These are phyloP conservation scores for Marmota flaviventris DNA, from an alignment of 2,113 vertebrate genomes.

Conservation along the genomic window DNA sequence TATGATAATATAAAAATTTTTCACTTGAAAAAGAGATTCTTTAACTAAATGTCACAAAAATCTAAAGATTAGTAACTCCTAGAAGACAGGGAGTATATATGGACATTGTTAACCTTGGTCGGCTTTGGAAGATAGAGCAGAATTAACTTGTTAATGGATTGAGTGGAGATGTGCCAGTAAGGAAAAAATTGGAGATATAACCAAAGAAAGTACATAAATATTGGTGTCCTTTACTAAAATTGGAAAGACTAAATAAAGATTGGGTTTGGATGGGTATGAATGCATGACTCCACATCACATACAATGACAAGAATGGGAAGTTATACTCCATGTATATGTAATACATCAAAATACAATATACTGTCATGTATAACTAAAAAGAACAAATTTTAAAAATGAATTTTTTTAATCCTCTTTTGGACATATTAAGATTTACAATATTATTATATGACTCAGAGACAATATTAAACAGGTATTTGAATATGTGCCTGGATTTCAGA, in stretches of 20 bases:
- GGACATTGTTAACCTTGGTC: neutral
- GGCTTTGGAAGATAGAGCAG: neutral
- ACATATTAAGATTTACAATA: conserved; percentile 27
- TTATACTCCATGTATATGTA: too few relatives aligned
- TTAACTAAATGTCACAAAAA: conserved; percentile 19
- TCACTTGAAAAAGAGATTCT: neutral
- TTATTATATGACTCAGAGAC: neutral
- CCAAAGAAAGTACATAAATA: neutral
- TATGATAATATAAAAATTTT: neutral
- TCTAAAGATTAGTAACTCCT: neutral
- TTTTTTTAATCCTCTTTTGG: neutral
- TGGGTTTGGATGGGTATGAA: conserved; percentile 3
- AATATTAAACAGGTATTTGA: conserved; percentile 3
- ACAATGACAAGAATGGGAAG: too few relatives aligned
- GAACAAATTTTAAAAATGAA: too few relatives aligned
- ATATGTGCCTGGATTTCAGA: conserved; percentile 18
- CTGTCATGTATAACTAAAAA: too few relatives aligned
- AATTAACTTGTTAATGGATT: neutral
- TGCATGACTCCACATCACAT: too few relatives aligned
- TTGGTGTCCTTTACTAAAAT: conserved; percentile 15
- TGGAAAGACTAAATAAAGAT: conserved; percentile 8
- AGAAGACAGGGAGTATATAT: neutral
- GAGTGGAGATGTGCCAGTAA: neutral
- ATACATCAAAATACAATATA: too few relatives aligned
- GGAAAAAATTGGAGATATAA: neutral